Conservation (phyloP, 2,888 invertebrate genomes). For the Himalopsyche anomala region DNA sequence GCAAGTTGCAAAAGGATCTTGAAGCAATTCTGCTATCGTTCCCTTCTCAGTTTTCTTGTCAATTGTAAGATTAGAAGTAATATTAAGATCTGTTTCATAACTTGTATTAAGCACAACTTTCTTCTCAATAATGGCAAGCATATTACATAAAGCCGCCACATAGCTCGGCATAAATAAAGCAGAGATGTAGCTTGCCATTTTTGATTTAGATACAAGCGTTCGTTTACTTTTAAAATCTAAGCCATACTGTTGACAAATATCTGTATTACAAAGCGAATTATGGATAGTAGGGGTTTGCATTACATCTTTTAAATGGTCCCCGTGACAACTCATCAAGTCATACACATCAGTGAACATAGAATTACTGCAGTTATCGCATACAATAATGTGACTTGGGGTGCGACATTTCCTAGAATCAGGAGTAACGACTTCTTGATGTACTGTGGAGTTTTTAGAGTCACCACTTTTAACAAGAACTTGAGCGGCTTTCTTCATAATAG, state of each 20-base stretch:
- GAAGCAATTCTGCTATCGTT: slow-evolving; percentile 67
- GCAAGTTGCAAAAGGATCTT: slow-evolving; percentile 63
- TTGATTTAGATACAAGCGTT: slow-evolving; percentile 74
- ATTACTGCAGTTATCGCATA: slow-evolving; percentile 86
- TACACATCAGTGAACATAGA: slow-evolving; percentile 84
- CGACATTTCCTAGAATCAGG: slow-evolving; percentile 78
- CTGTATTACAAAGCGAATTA: slow-evolving; percentile 79
- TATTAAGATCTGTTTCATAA: slow-evolving; percentile 76
- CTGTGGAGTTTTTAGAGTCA: slow-evolving; percentile 79
- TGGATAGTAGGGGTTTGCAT: slow-evolving; percentile 79
- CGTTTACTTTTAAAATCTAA: slow-evolving; percentile 80
- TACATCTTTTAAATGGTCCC: slow-evolving; percentile 78
- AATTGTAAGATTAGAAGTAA: slow-evolving; percentile 73
- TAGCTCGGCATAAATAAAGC: slow-evolving; percentile 82
- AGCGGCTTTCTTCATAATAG: slow-evolving; percentile 94
- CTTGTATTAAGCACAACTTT: slow-evolving; percentile 82
- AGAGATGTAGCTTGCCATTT: slow-evolving; percentile 78
- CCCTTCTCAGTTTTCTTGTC: slow-evolving; percentile 72
- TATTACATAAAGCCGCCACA: slow-evolving; percentile 87
- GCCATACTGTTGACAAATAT: slow-evolving; percentile 79
- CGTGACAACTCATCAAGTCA: slow-evolving; percentile 84
- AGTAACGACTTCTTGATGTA: slow-evolving; percentile 73
- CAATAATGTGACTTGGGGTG: slow-evolving; percentile 84
- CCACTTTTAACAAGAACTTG: slow-evolving; percentile 88
- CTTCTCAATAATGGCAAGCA: slow-evolving; percentile 82